Conservation (phyloP, 1,140 invertebrate species). For the Palaemon carinicauda region DNA sequence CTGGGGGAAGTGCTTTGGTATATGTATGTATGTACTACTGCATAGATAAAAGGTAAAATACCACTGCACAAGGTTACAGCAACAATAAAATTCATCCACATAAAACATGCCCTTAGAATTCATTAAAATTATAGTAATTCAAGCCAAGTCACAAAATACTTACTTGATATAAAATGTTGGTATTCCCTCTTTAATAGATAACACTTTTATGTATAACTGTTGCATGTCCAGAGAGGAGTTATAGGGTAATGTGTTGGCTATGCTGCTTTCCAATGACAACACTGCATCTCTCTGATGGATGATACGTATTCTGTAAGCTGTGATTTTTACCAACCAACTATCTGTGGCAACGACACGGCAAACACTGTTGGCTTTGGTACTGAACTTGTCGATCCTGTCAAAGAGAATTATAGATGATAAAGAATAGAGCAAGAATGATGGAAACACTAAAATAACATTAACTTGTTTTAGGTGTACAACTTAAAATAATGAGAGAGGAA, state of each 20-base stretch:
- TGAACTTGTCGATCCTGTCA: slow-evolving; percentile 79
- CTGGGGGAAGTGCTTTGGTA: no score
- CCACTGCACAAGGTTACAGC: no score
- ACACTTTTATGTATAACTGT: slow-evolving; percentile 83
- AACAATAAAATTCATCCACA: no score
- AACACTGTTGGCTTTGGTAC: slow-evolving; percentile 74
- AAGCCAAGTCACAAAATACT: slow-evolving; percentile 45
- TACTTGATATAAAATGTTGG: slow-evolving; percentile 65
- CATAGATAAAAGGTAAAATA: no score
- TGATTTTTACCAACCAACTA: slow-evolving; percentile 88
- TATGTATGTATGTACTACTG: no score
- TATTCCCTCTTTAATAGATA: slow-evolving; percentile 67
- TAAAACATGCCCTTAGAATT: no score
- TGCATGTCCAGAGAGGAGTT: slow-evolving; percentile 68
- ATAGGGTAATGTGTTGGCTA: slow-evolving; percentile 71
- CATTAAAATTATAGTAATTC: no score
- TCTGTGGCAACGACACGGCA: slow-evolving; percentile 80
- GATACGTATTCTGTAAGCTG: slow-evolving; percentile 77
- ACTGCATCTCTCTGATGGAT: slow-evolving; percentile 81
- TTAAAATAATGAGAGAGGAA: no score
- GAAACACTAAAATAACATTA: no score
- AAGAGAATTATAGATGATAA: slow-evolving; percentile 58
- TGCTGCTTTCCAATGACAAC: slow-evolving; percentile 76
- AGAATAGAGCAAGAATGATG: no score
- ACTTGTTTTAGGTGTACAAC: no score